Evolutionary conservation across 1,140 invertebrate species (phyloP).

Genomic region (Diplogasteroides magnus): DNA sequence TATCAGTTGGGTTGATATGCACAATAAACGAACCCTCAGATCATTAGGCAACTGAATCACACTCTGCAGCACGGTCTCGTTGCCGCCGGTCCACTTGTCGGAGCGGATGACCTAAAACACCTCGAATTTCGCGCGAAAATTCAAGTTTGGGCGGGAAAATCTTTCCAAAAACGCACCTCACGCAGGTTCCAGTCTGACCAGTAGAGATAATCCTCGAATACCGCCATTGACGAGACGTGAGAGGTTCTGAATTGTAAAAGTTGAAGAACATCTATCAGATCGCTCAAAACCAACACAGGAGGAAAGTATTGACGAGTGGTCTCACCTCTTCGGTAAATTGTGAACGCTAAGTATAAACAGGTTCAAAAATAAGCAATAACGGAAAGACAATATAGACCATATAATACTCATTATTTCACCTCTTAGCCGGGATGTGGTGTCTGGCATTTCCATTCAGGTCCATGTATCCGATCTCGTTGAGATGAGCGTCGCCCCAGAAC

Average conservation of each 20-base stretch:
- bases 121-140: neutral
- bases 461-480: constrained; percentile 86
- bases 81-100: constrained; percentile 77
- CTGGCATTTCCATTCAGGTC: constrained; percentile 74
- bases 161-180: constrained; percentile 56
- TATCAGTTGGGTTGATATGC: constrained; percentile 38
- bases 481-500: constrained; percentile 95
- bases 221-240: constrained; percentile 84
- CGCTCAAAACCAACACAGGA: no score
- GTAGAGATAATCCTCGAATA: constrained; percentile 89
- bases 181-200: constrained; percentile 98
- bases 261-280: no score
- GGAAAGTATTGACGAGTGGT: no score
- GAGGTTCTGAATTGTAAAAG: constrained; percentile 72
- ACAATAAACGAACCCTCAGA: constrained; percentile 65
- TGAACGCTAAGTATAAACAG: no score
- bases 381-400: no score
- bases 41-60: constrained; percentile 91
- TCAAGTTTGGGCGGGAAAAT: neutral
- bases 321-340: neutral
- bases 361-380: no score
- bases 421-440: constrained; percentile 62
- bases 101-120: constrained; percentile 61
- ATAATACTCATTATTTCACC: no score
- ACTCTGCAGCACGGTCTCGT: constrained; percentile 74